phyloP scores from a whole-genome alignment of 2,113 vertebrate genomes.

The Corapipo altera region DNA sequence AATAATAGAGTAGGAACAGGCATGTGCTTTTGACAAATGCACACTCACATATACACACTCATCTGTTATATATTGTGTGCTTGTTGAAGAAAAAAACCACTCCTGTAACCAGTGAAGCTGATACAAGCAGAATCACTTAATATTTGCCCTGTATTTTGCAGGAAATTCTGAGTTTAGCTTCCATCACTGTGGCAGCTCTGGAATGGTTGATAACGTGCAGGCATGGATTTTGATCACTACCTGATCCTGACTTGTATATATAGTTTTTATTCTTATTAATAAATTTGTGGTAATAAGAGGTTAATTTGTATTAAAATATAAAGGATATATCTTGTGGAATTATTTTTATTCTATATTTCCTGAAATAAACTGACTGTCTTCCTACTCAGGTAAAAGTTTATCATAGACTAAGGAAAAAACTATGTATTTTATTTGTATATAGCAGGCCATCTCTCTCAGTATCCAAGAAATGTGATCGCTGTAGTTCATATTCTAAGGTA shows the following conservation, averaged over 20 bases:
- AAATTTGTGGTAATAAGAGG: background rate
- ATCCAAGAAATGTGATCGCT: background rate
- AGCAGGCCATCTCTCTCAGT: background rate
- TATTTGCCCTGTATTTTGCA: background rate
- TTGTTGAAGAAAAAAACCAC: background rate
- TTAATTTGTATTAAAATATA: background rate
- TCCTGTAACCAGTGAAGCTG: background rate
- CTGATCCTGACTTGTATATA: background rate
- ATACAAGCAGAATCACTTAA: background rate
- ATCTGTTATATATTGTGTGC: background rate
- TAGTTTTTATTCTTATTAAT: background rate
- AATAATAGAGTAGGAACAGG: background rate
- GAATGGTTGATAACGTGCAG: background rate
- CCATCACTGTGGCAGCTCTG: background rate
- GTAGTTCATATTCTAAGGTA: background rate
- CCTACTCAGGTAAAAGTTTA: background rate
- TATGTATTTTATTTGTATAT: background rate
- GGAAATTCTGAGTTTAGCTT: background rate
- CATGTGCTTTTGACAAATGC: background rate
- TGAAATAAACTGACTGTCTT: background rate
- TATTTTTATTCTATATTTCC: background rate
- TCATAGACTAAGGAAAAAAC: background rate
- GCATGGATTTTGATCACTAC: background rate
- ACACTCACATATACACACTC: background rate
- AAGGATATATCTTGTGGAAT: background rate